Evolutionary conservation across 1,140 invertebrate species (phyloP).

Genomic region (Cydia fagiglandana): DNA sequence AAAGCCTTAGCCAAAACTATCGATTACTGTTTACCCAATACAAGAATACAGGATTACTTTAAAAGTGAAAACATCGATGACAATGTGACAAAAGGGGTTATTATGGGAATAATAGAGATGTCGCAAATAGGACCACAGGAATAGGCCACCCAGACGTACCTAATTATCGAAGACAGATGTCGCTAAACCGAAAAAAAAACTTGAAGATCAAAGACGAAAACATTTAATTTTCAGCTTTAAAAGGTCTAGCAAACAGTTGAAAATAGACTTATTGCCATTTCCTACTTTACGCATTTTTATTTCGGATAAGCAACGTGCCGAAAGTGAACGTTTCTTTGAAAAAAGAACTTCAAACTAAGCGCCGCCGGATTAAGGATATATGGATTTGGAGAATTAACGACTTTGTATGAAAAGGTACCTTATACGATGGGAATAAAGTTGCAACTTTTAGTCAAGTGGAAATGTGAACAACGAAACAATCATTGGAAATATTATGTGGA

Average conservation of each 20-base stretch:
- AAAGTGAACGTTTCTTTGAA: constrained; percentile 60
- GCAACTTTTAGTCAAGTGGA: constrained; percentile 22
- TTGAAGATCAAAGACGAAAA: neutral
- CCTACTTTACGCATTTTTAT: neutral
- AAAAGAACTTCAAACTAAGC: constrained; percentile 71
- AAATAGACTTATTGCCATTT: neutral
- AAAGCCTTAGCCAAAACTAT: constrained; percentile 47
- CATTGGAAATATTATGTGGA: neutral
- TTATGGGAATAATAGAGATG: constrained; percentile 47
- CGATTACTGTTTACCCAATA: constrained; percentile 55
- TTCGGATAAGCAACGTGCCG: constrained; percentile 30
- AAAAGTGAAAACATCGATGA: constrained; percentile 71
- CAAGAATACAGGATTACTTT: constrained; percentile 57
- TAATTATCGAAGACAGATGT: constrained; percentile 73
- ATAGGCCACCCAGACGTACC: constrained; percentile 59
- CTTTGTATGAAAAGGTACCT: neutral
- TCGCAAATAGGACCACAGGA: constrained; percentile 45
- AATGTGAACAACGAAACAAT: neutral
- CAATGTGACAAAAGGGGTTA: constrained; percentile 59
- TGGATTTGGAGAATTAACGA: constrained; percentile 32
- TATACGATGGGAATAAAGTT: constrained; percentile 3
- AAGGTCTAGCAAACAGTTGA: neutral
- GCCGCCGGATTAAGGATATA: constrained; percentile 59
- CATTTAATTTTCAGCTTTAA: neutral
- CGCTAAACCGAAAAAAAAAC: constrained; percentile 14